Conservation (phyloP, 1,140 invertebrate genomes). For the Pseudomyrmex flavicornis region DNA sequence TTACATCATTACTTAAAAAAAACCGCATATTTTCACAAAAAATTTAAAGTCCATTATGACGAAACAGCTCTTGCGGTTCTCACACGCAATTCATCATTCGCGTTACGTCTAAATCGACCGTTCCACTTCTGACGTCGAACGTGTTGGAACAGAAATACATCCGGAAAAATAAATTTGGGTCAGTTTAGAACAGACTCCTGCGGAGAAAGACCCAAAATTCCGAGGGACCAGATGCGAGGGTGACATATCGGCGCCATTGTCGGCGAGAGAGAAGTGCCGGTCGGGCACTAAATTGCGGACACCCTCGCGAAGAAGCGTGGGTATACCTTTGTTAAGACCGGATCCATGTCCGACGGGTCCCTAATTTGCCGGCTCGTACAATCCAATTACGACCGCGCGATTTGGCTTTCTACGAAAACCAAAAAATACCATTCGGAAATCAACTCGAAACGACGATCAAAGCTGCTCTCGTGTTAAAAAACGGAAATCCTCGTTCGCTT, state of each 20-base stretch:
- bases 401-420: not conserved
- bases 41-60: not conserved
- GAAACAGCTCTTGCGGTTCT: not conserved
- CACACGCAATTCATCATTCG: not conserved
- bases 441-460: not conserved
- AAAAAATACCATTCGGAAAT: constrained; percentile 32
- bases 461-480: not conserved
- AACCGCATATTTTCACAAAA: not conserved
- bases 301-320: constrained; percentile 31
- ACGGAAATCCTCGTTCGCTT: not conserved
- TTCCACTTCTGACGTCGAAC: not conserved
- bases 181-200: constrained; percentile 22
- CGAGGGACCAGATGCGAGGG: constrained; percentile 49
- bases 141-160: not conserved
- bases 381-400: constrained; percentile 62
- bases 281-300: constrained; percentile 71
- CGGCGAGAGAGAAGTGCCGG: constrained; percentile 47
- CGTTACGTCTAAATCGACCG: not conserved
- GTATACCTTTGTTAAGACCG: constrained; percentile 38
- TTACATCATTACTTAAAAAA: not conserved
- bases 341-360: constrained; percentile 43
- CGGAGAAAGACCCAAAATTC: constrained; percentile 26
- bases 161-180: constrained; percentile 17
- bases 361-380: constrained; percentile 63
- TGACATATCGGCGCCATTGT: constrained; percentile 70